A percentile compares a stretch with the other conserved stretches of the same genome.
Conservation (phyloP, 1,140 invertebrate species). For the Pteromalus puparum region DNA sequence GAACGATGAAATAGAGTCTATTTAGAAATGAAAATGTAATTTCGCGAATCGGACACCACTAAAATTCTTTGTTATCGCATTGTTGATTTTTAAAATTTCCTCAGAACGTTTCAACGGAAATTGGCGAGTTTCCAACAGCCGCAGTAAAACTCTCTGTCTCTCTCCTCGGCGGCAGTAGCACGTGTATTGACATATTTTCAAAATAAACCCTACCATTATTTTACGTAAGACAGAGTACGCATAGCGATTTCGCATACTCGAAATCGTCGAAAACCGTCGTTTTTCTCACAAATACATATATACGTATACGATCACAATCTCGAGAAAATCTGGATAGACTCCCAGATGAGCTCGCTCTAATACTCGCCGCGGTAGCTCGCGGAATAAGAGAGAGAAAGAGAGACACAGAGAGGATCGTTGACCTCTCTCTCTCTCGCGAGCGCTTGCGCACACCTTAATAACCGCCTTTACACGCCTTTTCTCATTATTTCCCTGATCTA, state of each 20-base stretch:
- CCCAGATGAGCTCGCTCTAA: constrained; percentile 25
- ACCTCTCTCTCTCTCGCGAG: constrained; percentile 10
- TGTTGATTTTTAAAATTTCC: background rate
- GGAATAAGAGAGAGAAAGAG: background rate
- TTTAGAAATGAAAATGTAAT: too few relatives aligned
- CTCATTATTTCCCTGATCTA: constrained; percentile 37
- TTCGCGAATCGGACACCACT: too few relatives aligned
- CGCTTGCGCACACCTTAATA: constrained; percentile 25
- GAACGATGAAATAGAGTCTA: too few relatives aligned
- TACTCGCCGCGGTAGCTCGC: background rate
- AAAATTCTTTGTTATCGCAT: too few relatives aligned
- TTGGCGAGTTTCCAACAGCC: background rate
- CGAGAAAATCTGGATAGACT: background rate
- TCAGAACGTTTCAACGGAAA: background rate
- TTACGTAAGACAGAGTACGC: too few relatives aligned
- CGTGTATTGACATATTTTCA: background rate
- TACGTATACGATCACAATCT: background rate
- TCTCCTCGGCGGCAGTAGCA: background rate
- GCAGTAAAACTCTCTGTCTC: background rate
- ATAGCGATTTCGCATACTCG: too few relatives aligned
- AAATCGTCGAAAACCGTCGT: background rate
- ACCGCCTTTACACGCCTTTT: constrained; percentile 34
- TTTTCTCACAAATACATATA: too few relatives aligned
- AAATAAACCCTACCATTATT: background rate
- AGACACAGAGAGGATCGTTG: constrained; percentile 24